phyloP scores from a whole-genome alignment of 1,140 invertebrate species.

The Heliconius hewitsoni region DNA sequence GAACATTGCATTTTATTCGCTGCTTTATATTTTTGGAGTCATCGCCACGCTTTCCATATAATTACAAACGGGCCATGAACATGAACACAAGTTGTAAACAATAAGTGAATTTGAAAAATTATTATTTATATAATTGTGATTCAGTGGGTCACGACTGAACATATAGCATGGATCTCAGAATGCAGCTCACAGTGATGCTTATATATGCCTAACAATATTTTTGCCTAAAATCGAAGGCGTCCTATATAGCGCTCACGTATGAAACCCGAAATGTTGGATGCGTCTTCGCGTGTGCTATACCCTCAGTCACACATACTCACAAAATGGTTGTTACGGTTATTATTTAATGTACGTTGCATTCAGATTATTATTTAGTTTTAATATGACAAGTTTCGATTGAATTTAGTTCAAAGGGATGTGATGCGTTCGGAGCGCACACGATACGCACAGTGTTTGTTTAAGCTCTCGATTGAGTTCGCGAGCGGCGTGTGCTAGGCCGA shows the following conservation, averaged over 20 bases:
- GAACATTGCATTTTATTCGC: slow-evolving; percentile 71
- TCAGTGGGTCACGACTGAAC: slow-evolving; percentile 76
- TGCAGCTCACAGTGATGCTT: slow-evolving; percentile 72
- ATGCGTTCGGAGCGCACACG: slow-evolving; percentile 64
- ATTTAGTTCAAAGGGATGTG: slow-evolving; percentile 71
- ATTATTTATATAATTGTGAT: slow-evolving; percentile 70
- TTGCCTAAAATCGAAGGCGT: slow-evolving; percentile 45
- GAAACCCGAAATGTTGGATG: slow-evolving; percentile 41
- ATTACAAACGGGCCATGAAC: slow-evolving; percentile 74
- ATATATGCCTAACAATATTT: slow-evolving; percentile 48
- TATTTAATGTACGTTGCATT: slow-evolving; percentile 75
- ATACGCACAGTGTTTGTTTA: slow-evolving; percentile 75
- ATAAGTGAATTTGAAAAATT: slow-evolving; percentile 71
- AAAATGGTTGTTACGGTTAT: slow-evolving; percentile 77
- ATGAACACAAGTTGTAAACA: slow-evolving; percentile 56
- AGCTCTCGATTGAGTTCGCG: slow-evolving; percentile 53
- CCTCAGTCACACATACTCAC: slow-evolving; percentile 71
- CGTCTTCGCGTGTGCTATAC: slow-evolving; percentile 66
- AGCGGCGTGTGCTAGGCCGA: slow-evolving; percentile 50
- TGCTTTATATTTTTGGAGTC: slow-evolving; percentile 56
- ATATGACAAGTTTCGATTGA: slow-evolving; percentile 74
- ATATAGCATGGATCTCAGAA: slow-evolving; percentile 80
- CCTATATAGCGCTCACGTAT: slow-evolving; percentile 28
- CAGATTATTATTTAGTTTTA: slow-evolving; percentile 75
- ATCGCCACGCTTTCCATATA: slow-evolving; percentile 57